Evolutionary conservation across 2,797 vertebrate species (phyloP).

Genomic region (Mycteria americana): DNA sequence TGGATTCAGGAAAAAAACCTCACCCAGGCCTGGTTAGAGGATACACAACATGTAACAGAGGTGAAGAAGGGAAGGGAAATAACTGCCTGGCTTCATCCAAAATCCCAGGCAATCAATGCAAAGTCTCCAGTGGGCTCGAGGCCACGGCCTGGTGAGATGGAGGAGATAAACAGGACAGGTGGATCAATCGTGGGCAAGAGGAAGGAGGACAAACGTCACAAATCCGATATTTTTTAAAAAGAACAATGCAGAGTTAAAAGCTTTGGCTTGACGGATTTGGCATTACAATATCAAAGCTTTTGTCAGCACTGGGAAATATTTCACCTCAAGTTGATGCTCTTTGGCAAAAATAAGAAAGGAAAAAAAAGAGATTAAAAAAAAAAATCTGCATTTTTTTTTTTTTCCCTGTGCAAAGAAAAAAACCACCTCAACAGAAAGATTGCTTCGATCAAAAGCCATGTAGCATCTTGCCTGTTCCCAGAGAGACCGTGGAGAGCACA

Average conservation of each 20-base stretch:
- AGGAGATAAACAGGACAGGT: constrained; percentile 21
- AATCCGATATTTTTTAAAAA: constrained; percentile 70
- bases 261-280: constrained; percentile 6
- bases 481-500: background rate
- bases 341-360: constrained; percentile 39
- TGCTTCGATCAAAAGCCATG: constrained; percentile 40
- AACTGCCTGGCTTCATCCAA: constrained; percentile 19
- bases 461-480: background rate
- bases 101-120: background rate
- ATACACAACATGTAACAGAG: background rate
- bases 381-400: background rate
- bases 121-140: constrained; percentile 10
- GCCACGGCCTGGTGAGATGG: background rate
- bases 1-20: background rate
- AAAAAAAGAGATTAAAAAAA: background rate
- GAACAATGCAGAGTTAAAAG: constrained; percentile 61
- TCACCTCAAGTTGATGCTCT: constrained; percentile 57
- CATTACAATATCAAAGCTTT: constrained; percentile 52
- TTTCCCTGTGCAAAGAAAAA: background rate
- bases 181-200: background rate
- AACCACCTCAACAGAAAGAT: background rate
- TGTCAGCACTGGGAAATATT: constrained; percentile 62
- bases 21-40: background rate
- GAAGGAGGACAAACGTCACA: constrained; percentile 29
- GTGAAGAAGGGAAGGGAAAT: constrained; percentile 13